Evolutionary conservation across 2,888 invertebrate genomes (phyloP).

Genomic region (Aromia moschata): DNA sequence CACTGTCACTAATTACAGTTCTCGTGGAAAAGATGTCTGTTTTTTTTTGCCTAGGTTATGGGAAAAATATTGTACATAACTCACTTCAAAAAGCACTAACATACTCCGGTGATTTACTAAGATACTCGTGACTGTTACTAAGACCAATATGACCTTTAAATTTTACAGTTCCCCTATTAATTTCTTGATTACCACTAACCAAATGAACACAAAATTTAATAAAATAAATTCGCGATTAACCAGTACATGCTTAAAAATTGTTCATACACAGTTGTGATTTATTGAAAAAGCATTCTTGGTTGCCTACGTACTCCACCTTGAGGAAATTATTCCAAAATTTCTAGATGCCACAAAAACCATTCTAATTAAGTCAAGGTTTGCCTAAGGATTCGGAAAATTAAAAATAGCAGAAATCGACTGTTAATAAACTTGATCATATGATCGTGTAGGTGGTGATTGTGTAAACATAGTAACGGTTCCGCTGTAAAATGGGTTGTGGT

Average conservation of each 20-base stretch:
- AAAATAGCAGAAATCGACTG: neutral
- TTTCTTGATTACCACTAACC: no score
- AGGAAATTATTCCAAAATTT: neutral
- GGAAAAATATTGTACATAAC: no score
- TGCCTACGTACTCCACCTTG: neutral
- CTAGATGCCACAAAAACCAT: neutral
- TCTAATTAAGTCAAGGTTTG: neutral
- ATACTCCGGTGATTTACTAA: no score
- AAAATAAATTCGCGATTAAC: neutral
- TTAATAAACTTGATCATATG: conserved; percentile 12
- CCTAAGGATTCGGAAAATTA: neutral
- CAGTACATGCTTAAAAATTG: neutral
- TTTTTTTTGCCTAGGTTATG: no score
- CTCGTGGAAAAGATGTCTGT: no score
- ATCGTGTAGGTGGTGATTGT: conserved; percentile 17
- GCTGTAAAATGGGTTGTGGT: conserved; percentile 4
- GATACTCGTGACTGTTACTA: no score
- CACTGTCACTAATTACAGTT: no score
- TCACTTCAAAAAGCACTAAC: no score
- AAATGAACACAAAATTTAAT: no score
- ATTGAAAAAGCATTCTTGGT: neutral
- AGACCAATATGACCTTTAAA: no score
- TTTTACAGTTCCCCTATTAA: no score
- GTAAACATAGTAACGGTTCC: conserved; percentile 12
- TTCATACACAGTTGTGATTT: neutral